Evolutionary conservation across 2,113 vertebrate species (phyloP).

Genomic region (Neolamprologus cancellatus): DNA sequence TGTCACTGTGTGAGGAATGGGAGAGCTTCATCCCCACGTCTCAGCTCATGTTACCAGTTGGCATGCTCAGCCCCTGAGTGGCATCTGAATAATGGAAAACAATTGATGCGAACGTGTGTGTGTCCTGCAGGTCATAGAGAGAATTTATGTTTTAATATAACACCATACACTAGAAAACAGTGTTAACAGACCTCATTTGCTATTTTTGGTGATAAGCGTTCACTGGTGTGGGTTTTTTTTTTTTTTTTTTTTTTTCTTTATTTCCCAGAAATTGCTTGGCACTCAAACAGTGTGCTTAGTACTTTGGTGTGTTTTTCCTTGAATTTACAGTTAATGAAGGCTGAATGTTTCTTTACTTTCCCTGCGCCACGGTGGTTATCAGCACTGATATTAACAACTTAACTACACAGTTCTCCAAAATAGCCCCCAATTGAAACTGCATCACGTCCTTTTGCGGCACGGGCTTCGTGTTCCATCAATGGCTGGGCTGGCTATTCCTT

Average conservation of each 20-base stretch:
- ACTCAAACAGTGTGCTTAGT: not conserved
- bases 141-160: not conserved
- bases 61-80: not conserved
- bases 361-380: not conserved
- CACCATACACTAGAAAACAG: not conserved
- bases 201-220: constrained; percentile 7
- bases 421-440: not conserved
- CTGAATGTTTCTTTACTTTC: not conserved
- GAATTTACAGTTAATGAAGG: not conserved
- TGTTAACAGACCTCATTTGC: not conserved
- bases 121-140: not conserved
- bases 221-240: not conserved
- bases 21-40: not conserved
- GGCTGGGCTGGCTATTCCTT: not conserved
- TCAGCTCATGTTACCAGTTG: constrained; percentile 22
- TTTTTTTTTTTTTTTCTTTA: no score
- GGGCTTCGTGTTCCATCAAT: not conserved
- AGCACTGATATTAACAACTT: not conserved
- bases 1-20: constrained; percentile 12
- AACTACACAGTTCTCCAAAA: not conserved
- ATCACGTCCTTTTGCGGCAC: not conserved
- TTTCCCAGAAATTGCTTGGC: constrained; percentile 28
- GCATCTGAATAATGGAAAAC: constrained; percentile 34
- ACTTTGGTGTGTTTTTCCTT: not conserved
- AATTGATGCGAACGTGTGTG: not conserved